These are phyloP conservation scores for Craniophora ligustri DNA, from an alignment of 2,888 invertebrate genomes.

Conservation along the genomic window DNA sequence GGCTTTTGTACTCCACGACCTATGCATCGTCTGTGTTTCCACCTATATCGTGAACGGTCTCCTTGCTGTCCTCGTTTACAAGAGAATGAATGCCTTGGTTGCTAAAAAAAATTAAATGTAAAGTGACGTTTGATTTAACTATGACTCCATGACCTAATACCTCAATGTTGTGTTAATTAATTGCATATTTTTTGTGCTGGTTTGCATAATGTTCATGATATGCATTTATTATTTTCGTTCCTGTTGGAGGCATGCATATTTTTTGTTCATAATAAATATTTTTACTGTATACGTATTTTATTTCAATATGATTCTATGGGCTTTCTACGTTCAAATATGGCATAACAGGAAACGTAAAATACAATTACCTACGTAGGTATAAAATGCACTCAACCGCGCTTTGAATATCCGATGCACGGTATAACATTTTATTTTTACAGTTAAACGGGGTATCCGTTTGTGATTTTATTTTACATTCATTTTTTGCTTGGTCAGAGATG, in stretches of 20 bases:
- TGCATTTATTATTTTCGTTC: too few relatives aligned
- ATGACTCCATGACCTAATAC: not conserved
- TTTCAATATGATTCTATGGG: slow-evolving; percentile 14
- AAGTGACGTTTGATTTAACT: not conserved
- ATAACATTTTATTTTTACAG: slow-evolving; percentile 44
- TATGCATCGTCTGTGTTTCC: slow-evolving; percentile 94
- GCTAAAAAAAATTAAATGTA: slow-evolving; percentile 59
- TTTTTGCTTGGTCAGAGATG: too few relatives aligned
- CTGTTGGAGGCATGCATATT: slow-evolving; percentile 21
- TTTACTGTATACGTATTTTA: slow-evolving; percentile 11
- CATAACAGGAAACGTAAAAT: slow-evolving; percentile 40
- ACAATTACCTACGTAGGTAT: slow-evolving; percentile 38
- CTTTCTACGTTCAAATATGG: slow-evolving; percentile 30
- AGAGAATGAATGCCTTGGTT: slow-evolving; percentile 64
- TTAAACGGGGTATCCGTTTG: not conserved
- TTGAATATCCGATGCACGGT: slow-evolving; percentile 44
- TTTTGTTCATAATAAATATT: slow-evolving; percentile 18
- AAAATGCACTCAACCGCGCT: slow-evolving; percentile 39
- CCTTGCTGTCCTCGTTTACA: slow-evolving; percentile 64
- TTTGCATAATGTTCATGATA: too few relatives aligned
- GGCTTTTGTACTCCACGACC: slow-evolving; percentile 92
- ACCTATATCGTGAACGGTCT: slow-evolving; percentile 91
- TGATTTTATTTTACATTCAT: too few relatives aligned
- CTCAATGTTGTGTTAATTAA: slow-evolving; percentile 39
- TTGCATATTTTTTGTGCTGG: not conserved